Base-by-base conservation (phyloP, 2,888 invertebrate species). In the Meiosimyza platycephala region DNA sequence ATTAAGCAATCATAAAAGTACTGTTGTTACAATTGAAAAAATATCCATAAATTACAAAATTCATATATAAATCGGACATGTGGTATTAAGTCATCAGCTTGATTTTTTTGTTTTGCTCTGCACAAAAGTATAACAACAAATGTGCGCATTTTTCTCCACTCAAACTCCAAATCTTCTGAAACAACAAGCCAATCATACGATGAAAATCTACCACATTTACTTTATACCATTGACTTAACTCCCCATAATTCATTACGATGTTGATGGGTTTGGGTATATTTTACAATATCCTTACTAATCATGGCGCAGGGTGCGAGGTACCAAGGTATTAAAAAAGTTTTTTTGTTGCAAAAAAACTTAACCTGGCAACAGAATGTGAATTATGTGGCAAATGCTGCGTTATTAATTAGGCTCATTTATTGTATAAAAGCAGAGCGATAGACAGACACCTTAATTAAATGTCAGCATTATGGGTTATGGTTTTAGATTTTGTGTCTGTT, bases 401-500 rank as follows among this genome's bases (percentile, higher is more conserved):
- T 86, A 85, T 86, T 86, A 85, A 85, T 85, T 86, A 85, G 82
- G 81, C 85, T 85, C 84, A 85, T 85, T 84, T 84, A 80, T 75
- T 73, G 60, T 22, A 63, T 66, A 57, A 22, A 59, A 16, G 50
- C 11, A 16, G 22, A 15, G 22, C 48, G 18, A 52, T 28, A 48
- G 40, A 40, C 52, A 82, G 84, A 82, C 83, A 85, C 84, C 84
- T 84, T 84, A 84, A 84, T 84, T 84, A 85, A 84, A 85, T 82
- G 84, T 82, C 83, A 83, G 83, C 22, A 40, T 40, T 40, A 40
- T 40, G 40, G 40, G 40, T 40, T 40, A 40, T 40, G 40, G 40
- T 40, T 40, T 40, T 40, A 40, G 40, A 40, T 40, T 40, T 40
- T 40, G 7, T 6, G 6, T 40, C 9, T 40, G 40, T 40, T 40